Percentiles rank a stretch among this genome's conserved stretches.
These are phyloP conservation scores for Brachionichthys hirsutus DNA, from an alignment of 2,113 vertebrate species.

Conservation along the genomic window DNA sequence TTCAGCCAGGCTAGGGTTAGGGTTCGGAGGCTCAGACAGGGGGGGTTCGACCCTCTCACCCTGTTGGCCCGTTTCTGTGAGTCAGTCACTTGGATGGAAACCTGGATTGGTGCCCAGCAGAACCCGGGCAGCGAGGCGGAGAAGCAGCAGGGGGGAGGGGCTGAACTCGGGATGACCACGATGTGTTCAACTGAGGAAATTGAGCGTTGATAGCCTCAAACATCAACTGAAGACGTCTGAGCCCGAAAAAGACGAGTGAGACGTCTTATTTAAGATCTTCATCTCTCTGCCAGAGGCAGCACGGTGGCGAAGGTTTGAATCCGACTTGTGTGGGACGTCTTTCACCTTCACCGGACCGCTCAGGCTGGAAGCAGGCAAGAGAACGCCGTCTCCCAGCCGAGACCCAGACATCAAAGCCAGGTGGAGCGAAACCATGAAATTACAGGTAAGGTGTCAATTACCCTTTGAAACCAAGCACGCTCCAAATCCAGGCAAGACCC, in stretches of 20 bases:
- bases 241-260: too few species aligned
- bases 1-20: conserved; percentile 52
- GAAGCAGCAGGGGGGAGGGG: conserved; percentile 39
- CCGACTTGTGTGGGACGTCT: too few species aligned
- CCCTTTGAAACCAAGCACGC: conserved; percentile 83
- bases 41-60: conserved; percentile 57
- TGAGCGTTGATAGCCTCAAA: too few species aligned
- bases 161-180: conserved; percentile 67
- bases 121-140: conserved; percentile 44
- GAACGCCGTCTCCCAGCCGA: conserved; percentile 52
- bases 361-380: conserved; percentile 32
- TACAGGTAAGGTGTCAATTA: conserved; percentile 86
- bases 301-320: too few species aligned
- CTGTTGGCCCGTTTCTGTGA: conserved; percentile 59
- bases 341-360: conserved; percentile 32
- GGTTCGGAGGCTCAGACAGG: conserved; percentile 50
- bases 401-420: conserved; percentile 83
- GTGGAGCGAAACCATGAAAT: conserved; percentile 84
- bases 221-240: too few species aligned
- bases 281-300: too few species aligned
- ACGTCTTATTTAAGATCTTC: too few species aligned
- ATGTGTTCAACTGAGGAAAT: too few species aligned
- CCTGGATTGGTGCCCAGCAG: conserved; percentile 60
- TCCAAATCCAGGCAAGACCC: conserved; percentile 82
- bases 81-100: conserved; percentile 71